Evolutionary conservation across 2,888 invertebrate genomes (phyloP), one percentile per base, ranked within the genome.

Genomic region (Drosophila suboccidentalis): DNA sequence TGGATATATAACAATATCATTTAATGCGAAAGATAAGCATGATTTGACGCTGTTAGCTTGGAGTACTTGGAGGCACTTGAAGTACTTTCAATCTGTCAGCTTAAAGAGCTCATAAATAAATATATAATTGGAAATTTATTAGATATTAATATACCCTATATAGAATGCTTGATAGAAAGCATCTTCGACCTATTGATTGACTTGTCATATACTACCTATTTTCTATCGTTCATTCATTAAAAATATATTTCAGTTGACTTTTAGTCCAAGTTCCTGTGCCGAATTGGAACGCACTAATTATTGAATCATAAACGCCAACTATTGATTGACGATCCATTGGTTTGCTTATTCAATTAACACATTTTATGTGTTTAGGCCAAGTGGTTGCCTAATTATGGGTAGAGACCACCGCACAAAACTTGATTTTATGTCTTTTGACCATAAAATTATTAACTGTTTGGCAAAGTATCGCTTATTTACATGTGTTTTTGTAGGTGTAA

Each of bases 261-360:
- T 47, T 13, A 38, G 15, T 36, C 9, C 36, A 11, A 11, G 17
- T 57, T 46, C 15, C 46, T 46, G 36, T 46, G 26, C 22, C 36
- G 36, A 36, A 13, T 43, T 43, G 9, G n/a, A 50, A 15, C 46
- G 70, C n/a, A 44, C 41, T 15, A 59, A 80, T 78, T 75, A 77
- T 59, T 51, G 57, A 63, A 57, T 65, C 86, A 82, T 78, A 80
- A 85, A 80, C 61, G 71, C 76, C 82, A 50, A 49, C 59, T 43
- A 51, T 59, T 85, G 82, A 85, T 86, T 78, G 61, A 84, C 80
- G 86, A 80, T 64, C 78, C 55, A 77, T 75, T 69, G 76, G 54
- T 69, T 76, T 77, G 89, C 81, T 89, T 87, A 89, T 85, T 83
- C 82, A 87, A 89, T 87, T 87, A 89, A 82, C 83, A 75, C 89